phyloP scores from a whole-genome alignment of 2,113 vertebrate species.

The Malaclemys terrapin region DNA sequence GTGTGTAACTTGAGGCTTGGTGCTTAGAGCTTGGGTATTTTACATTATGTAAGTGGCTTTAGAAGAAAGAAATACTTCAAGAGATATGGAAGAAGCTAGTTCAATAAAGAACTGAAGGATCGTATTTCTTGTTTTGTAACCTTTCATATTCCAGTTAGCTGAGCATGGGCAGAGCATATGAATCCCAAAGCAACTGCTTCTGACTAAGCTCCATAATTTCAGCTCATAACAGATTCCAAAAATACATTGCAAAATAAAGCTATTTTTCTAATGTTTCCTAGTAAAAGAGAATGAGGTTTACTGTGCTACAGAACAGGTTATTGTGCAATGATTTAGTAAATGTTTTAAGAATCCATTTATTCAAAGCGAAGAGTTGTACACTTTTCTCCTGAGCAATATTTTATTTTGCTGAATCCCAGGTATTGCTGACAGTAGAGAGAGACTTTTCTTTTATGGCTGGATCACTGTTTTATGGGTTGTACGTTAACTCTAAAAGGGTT shows the following conservation, averaged over 20 bases:
- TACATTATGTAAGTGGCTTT: not conserved
- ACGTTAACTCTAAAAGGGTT: constrained; percentile 19
- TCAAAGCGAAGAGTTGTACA: constrained; percentile 33
- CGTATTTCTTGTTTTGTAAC: constrained; percentile 36
- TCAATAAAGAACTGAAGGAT: constrained; percentile 8
- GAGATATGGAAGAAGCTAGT: not conserved
- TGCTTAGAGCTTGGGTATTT: not conserved
- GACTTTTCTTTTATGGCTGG: not conserved
- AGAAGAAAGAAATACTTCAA: not conserved
- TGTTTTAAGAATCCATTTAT: constrained; percentile 61
- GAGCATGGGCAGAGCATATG: constrained; percentile 40
- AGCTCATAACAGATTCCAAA: constrained; percentile 65
- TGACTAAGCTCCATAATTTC: constrained; percentile 60
- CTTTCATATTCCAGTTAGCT: constrained; percentile 58
- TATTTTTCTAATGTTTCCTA: constrained; percentile 48
- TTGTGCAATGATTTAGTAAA: constrained; percentile 57
- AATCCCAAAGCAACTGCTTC: constrained; percentile 60
- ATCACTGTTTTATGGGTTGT: constrained; percentile 5
- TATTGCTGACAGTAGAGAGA: not conserved
- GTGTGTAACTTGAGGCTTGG: not conserved
- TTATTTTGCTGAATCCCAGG: constrained; percentile 53
- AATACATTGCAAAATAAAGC: constrained; percentile 64
- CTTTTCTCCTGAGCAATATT: constrained; percentile 50
- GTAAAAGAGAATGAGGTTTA: constrained; percentile 25
- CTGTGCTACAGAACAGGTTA: constrained; percentile 35